Conservation (phyloP, 2,888 invertebrate species). For the Choristoneura rosaceana region DNA sequence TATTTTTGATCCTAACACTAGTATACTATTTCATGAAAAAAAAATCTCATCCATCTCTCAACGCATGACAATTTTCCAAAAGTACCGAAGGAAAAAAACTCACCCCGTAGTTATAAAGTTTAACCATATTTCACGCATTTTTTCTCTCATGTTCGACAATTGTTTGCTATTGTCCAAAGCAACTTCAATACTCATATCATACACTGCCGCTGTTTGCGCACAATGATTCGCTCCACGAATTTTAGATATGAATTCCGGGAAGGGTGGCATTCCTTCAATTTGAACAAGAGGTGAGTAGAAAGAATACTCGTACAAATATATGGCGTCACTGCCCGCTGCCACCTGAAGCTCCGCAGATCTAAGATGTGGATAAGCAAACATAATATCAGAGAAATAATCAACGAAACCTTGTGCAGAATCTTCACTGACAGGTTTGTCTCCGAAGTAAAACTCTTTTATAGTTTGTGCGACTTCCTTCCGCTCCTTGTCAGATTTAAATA, state of each 20-base stretch:
- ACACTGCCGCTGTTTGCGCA: slow-evolving; percentile 49
- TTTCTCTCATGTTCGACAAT: neutral
- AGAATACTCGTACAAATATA: slow-evolving; percentile 63
- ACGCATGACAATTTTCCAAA: too few relatives aligned
- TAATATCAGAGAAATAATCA: slow-evolving; percentile 65
- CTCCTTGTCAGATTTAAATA: slow-evolving; percentile 55
- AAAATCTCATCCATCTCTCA: too few relatives aligned
- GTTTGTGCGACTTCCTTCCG: slow-evolving; percentile 52
- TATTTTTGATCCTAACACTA: too few relatives aligned
- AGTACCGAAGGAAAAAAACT: neutral
- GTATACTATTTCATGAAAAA: too few relatives aligned
- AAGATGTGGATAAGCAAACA: slow-evolving; percentile 54
- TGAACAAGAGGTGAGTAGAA: slow-evolving; percentile 45
- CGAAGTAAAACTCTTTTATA: slow-evolving; percentile 62
- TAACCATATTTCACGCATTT: slow-evolving; percentile 2
- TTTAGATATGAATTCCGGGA: slow-evolving; percentile 49
- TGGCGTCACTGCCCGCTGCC: slow-evolving; percentile 53
- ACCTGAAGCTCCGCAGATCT: slow-evolving; percentile 53
- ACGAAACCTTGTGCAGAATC: slow-evolving; percentile 54
- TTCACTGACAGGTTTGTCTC: slow-evolving; percentile 51
- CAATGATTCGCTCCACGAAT: slow-evolving; percentile 58
- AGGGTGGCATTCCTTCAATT: slow-evolving; percentile 45
- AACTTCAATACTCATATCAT: neutral
- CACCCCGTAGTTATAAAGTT: slow-evolving; percentile 4
- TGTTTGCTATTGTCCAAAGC: too few relatives aligned